These are phyloP conservation scores for Cromileptes altivelis DNA, from an alignment of 2,113 vertebrate genomes.

Conservation along the genomic window DNA sequence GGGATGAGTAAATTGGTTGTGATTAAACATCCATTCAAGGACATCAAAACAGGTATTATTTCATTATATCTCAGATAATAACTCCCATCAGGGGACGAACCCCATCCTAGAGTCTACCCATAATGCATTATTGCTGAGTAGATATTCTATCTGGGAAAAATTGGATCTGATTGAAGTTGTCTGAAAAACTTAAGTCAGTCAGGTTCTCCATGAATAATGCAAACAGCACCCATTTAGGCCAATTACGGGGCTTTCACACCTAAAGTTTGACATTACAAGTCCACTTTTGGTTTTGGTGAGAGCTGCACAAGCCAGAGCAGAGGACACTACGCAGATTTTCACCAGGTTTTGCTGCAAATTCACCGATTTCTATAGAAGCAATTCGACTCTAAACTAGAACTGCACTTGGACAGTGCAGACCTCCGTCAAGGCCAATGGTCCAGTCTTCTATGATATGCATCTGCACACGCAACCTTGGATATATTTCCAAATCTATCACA, in stretches of 20 bases:
- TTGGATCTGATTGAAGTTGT: slow-evolving; percentile 8
- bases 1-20: slow-evolving; percentile 46
- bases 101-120: neutral
- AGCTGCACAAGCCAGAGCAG: neutral
- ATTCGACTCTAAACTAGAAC: too few species aligned
- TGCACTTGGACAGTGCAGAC: too few species aligned
- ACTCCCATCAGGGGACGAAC: neutral
- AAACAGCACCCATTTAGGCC: slow-evolving; percentile 25
- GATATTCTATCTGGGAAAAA: neutral
- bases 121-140: neutral
- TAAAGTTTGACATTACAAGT: slow-evolving; percentile 15
- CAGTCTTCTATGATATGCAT: too few species aligned
- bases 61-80: slow-evolving; percentile 35
- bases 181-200: slow-evolving; percentile 32
- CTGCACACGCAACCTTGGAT: too few species aligned
- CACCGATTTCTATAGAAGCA: neutral
- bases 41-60: slow-evolving; percentile 51
- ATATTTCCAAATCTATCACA: too few species aligned
- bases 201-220: slow-evolving; percentile 33
- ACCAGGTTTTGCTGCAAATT: neutral
- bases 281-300: neutral
- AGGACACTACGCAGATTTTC: neutral
- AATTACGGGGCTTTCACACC: slow-evolving; percentile 20
- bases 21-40: slow-evolving; percentile 62
- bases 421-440: too few species aligned